Base-by-base conservation (phyloP, 2,888 invertebrate species). In the Cosmia trapezina region DNA sequence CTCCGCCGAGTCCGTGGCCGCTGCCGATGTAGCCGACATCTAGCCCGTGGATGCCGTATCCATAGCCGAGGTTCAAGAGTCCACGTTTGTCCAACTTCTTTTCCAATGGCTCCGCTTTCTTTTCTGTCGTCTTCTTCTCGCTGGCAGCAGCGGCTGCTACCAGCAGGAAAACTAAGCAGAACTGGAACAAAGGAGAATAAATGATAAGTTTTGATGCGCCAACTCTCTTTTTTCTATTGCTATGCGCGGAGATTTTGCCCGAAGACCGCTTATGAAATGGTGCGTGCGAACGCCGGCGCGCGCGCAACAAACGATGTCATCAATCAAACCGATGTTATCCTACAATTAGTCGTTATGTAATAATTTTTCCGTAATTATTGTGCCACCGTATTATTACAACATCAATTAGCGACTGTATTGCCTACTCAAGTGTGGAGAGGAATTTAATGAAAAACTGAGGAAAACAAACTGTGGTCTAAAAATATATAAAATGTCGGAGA, bases 31-130 rank as follows among this genome's bases (percentile, higher is more conserved):
- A 97, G 65, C 98, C 98, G 81, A 98, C 93, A 90, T 98, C 98
- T 82, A 98, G 97, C 84, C 98, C 98, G 88, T 97, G 97, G 90
- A 97, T 96, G 76, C 98, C 98, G 92, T 98, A 98, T 70, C 98
- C 98, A 88, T 98, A 98, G 86, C 98, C 98, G 90, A 98, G 96
- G 91, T 97, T 97, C 76, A 98, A 96, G 87, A 98, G 97, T 85
- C 98, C 98, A 86, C 98, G 97, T 94, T 98, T 98, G 95, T 98
- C 98, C 92, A 98, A 97, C 93, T 98, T 98, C 96, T 98, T 98
- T 81, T 97, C 97, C 84, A 97, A 92, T 71, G 97, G 96, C 87
- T 96, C 96, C 87, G 96, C 97, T 92, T 96, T 96, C 89, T 96
- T 96, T 81, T 94, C 94, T 91, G 95, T 94, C 85, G 94, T 92